phyloP scores from a whole-genome alignment of 2,888 invertebrate species.

The Drosophila helvetica region DNA sequence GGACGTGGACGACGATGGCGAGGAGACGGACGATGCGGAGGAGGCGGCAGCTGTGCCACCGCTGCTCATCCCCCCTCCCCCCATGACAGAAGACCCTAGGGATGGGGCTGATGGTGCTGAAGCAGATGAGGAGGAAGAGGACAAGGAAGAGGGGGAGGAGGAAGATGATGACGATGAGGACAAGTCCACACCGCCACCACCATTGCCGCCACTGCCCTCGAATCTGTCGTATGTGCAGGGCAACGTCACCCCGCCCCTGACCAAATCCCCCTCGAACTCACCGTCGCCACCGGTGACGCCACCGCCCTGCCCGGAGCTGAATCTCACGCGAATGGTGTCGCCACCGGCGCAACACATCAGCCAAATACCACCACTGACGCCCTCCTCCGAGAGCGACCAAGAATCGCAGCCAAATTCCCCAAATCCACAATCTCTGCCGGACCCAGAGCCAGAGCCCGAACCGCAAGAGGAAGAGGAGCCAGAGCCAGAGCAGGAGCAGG shows the following conservation, averaged over 20 bases:
- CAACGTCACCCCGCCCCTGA: conserved; percentile 69
- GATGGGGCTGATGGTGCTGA: conserved; percentile 44
- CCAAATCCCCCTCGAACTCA: conserved; percentile 81
- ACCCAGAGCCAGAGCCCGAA: conserved; percentile 38
- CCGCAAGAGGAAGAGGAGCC: conserved; percentile 31
- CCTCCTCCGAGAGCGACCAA: conserved; percentile 81
- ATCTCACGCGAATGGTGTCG: conserved; percentile 70
- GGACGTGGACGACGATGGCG: conserved; percentile 62
- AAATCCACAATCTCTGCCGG: conserved; percentile 38
- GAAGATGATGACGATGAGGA: conserved; percentile 71
- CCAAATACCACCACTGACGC: conserved; percentile 74
- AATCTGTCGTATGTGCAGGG: conserved; percentile 81
- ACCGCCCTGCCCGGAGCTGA: conserved; percentile 77
- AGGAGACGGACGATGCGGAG: conserved; percentile 66
- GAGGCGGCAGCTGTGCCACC: conserved; percentile 53
- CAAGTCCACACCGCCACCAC: conserved; percentile 78
- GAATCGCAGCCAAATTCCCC: conserved; percentile 80
- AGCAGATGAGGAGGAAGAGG: conserved; percentile 47
- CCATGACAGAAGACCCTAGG: background rate
- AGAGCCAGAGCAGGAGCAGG: conserved; percentile 30
- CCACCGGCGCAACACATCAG: conserved; percentile 76
- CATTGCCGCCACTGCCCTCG: conserved; percentile 81
- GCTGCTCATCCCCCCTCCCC: conserved; percentile 35
- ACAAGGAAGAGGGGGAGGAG: conserved; percentile 43
- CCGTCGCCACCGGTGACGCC: conserved; percentile 82